These are phyloP conservation scores for Tachystola acroxantha DNA, from an alignment of 2,888 invertebrate species.

Conservation along the genomic window DNA sequence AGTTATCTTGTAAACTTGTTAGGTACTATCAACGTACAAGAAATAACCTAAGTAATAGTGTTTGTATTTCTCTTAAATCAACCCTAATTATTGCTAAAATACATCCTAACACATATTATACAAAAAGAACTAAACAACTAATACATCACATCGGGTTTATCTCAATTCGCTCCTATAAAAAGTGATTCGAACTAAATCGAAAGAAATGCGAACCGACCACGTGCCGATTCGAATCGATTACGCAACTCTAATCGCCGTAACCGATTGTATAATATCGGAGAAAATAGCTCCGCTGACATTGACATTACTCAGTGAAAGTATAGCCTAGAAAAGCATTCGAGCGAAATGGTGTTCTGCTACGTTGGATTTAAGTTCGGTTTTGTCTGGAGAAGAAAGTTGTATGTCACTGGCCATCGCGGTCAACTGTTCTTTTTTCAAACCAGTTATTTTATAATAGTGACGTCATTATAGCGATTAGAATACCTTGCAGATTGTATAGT, in stretches of 20 bases:
- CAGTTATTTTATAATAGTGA: constrained; percentile 20
- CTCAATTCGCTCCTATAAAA: too few relatives aligned
- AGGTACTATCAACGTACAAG: too few relatives aligned
- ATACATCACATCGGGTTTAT: too few relatives aligned
- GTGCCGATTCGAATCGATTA: constrained; percentile 30
- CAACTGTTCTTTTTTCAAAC: constrained; percentile 31
- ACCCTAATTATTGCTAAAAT: too few relatives aligned
- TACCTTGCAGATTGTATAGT: too few relatives aligned
- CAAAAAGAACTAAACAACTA: too few relatives aligned
- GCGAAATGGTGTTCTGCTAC: constrained; percentile 17
- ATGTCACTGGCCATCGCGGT: constrained; percentile 33
- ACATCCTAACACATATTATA: too few relatives aligned
- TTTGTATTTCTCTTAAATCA: too few relatives aligned
- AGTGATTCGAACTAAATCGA: neutral
- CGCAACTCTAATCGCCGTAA: constrained; percentile 39
- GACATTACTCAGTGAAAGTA: constrained; percentile 70
- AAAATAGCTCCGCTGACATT: constrained; percentile 65
- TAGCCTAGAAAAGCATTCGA: constrained; percentile 19
- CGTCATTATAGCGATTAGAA: constrained; percentile 12
- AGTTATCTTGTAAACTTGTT: too few relatives aligned
- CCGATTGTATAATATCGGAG: constrained; percentile 52
- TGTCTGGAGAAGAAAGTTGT: constrained; percentile 5
- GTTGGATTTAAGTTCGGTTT: constrained; percentile 11
- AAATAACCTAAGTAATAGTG: too few relatives aligned
- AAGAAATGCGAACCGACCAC: constrained; percentile 18